phyloP scores from a whole-genome alignment of 1,140 invertebrate genomes.

The Sesamia nonagrioides region DNA sequence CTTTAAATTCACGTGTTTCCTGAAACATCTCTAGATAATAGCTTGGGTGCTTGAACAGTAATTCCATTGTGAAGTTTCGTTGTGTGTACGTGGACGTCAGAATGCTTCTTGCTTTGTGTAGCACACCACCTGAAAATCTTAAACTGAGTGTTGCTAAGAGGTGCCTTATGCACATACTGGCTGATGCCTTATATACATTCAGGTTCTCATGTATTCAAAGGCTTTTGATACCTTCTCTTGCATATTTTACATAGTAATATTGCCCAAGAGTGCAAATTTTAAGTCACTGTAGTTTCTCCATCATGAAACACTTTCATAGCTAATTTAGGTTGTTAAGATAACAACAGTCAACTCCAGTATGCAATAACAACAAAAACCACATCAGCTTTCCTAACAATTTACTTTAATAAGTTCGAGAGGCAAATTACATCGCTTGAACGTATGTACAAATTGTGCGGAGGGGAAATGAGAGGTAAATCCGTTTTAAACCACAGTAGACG shows the following conservation, averaged over 20 bases:
- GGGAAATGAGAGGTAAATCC: constrained; percentile 79
- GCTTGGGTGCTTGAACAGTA: constrained; percentile 40
- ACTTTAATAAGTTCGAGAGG: constrained; percentile 49
- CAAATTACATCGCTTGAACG: constrained; percentile 69
- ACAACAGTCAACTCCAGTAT: not conserved
- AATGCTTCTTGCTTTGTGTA: constrained; percentile 46
- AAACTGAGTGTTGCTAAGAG: constrained; percentile 40
- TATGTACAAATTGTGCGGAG: constrained; percentile 76
- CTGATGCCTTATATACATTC: constrained; percentile 24
- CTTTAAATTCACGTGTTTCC: constrained; percentile 45
- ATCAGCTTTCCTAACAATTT: constrained; percentile 31
- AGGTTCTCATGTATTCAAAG: constrained; percentile 26
- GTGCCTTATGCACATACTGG: constrained; percentile 33
- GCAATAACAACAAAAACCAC: constrained; percentile 3
- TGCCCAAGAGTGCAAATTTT: not conserved
- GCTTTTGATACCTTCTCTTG: constrained; percentile 21
- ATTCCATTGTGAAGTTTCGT: constrained; percentile 46
- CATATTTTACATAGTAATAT: constrained; percentile 25
- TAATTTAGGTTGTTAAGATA: not conserved
- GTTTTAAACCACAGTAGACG: constrained; percentile 80
- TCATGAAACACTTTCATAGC: not conserved
- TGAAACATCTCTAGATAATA: constrained; percentile 43
- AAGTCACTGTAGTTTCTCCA: not conserved
- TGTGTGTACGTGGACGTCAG: constrained; percentile 40
- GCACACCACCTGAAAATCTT: constrained; percentile 42